Conservation (phyloP, 2,113 vertebrate species). For the Phylloscopus trochilus region DNA sequence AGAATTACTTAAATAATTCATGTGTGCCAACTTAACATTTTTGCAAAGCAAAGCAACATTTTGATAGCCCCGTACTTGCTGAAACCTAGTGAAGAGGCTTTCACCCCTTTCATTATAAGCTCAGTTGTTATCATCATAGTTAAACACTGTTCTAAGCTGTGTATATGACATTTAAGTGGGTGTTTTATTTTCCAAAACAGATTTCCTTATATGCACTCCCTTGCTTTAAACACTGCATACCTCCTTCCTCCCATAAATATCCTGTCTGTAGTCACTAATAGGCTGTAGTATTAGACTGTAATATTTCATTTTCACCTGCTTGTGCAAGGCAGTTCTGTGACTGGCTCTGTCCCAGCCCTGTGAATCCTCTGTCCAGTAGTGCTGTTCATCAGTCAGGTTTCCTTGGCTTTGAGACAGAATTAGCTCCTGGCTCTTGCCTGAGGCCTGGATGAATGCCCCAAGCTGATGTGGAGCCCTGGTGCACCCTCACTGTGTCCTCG, state of each 20-base stretch:
- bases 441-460: not conserved
- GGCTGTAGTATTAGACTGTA: not conserved
- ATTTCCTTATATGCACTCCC: not conserved
- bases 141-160: not conserved
- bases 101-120: not conserved
- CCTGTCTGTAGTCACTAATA: not conserved
- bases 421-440: not conserved
- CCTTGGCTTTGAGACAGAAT: not conserved
- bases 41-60: conserved; percentile 39
- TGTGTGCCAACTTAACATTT: not conserved
- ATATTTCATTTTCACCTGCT: not conserved
- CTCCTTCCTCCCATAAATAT: not conserved
- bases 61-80: not conserved
- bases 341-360: not conserved
- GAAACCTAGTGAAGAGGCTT: not conserved
- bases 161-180: not conserved
- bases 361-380: not conserved
- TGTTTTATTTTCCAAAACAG: not conserved
- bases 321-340: not conserved
- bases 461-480: not conserved
- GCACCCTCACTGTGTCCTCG: not conserved
- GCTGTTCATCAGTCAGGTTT: not conserved
- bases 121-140: not conserved
- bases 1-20: conserved; percentile 26
- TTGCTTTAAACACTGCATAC: not conserved